Percentiles rank a stretch among this genome's conserved stretches.
Conservation (phyloP, 2,113 vertebrate species). For the Stictonetta naevosa region DNA sequence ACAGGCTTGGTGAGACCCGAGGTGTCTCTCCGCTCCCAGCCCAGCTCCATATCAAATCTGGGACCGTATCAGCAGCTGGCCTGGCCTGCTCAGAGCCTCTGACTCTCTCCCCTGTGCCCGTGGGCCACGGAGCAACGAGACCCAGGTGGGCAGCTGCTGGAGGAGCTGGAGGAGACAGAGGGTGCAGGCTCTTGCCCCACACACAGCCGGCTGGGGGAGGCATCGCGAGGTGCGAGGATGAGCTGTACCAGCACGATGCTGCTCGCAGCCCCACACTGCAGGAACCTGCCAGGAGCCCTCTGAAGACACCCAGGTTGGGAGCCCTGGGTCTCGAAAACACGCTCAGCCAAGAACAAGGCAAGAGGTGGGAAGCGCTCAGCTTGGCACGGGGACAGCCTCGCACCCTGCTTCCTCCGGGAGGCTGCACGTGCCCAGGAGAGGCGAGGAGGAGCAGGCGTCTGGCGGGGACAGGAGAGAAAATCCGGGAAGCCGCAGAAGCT, state of each 20-base stretch:
- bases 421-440: fast-evolving
- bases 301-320: fast-evolving
- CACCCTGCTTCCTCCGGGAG: fast-evolving
- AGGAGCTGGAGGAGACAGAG: neutral
- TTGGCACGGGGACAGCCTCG: fast-evolving
- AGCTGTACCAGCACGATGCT: fast-evolving
- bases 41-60: fast-evolving
- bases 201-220: fast-evolving
- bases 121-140: fast-evolving
- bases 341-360: fast-evolving
- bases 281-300: neutral
- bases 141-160: fast-evolving
- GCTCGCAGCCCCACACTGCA: neutral
- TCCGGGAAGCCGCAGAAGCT: neutral
- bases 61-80: neutral
- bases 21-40: too few species aligned
- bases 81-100: fast-evolving
- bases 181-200: neutral
- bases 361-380: neutral
- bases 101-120: neutral
- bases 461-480: neutral
- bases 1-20: too few species aligned
- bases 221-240: fast-evolving
- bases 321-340: fast-evolving
- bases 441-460: neutral